These are phyloP conservation scores for Ochropleura leucogaster DNA, from an alignment of 2,888 invertebrate species.

Conservation along the genomic window DNA sequence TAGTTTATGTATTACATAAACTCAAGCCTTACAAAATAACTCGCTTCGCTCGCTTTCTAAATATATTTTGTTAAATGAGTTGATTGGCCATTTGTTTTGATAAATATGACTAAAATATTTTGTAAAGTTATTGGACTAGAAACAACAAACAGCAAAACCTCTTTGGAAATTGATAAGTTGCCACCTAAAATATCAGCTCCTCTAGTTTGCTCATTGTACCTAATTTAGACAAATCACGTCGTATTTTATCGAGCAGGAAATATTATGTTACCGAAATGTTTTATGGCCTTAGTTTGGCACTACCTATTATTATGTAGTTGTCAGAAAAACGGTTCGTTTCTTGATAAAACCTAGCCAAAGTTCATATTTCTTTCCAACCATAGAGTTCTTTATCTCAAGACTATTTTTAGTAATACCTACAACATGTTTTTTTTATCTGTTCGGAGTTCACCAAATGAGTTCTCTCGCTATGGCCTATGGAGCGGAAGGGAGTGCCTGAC, in stretches of 20 bases:
- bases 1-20: too few species aligned
- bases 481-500: too few species aligned
- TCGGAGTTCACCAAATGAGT: too few species aligned
- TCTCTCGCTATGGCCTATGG: too few species aligned
- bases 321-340: conserved; percentile 3
- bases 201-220: background rate
- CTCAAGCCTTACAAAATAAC: too few species aligned
- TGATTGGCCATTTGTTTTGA: background rate
- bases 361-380: background rate
- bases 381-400: background rate
- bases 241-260: conserved; percentile 1
- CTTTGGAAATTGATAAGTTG: background rate
- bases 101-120: background rate
- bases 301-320: background rate
- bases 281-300: conserved; percentile 9
- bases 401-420: too few species aligned
- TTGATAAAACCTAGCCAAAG: background rate
- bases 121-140: background rate
- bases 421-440: too few species aligned
- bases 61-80: background rate
- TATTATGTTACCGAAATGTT: conserved; percentile 9
- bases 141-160: background rate
- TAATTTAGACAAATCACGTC: conserved; percentile 27
- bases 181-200: background rate
- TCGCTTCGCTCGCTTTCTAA: too few species aligned